phyloP scores from a whole-genome alignment of 2,888 invertebrate genomes.

The Thelaira solivaga region DNA sequence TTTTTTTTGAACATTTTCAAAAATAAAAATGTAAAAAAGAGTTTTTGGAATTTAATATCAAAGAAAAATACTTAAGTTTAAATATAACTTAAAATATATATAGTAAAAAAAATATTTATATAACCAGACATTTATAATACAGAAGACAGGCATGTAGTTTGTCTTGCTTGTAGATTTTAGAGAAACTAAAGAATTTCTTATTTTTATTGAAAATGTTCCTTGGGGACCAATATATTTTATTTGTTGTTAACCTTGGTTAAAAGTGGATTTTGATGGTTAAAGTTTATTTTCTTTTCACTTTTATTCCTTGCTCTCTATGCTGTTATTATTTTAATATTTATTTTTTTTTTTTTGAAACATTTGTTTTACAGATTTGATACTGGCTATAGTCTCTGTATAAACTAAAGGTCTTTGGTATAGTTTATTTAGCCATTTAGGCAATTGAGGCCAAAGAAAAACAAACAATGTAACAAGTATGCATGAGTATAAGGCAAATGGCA shows the following conservation, averaged over 20 bases:
- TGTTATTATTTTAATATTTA: conserved; percentile 19
- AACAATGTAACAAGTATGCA: not conserved
- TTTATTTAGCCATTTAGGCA: conserved; percentile 57
- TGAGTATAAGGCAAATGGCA: conserved; percentile 2
- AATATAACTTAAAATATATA: no score
- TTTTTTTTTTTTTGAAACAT: not conserved
- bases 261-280: conserved; percentile 59
- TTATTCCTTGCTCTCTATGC: not conserved
- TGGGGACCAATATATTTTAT: conserved; percentile 53
- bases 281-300: conserved; percentile 29
- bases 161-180: not conserved
- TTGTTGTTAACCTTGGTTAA: conserved; percentile 60
- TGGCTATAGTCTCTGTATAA: conserved; percentile 15
- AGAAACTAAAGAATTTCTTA: conserved; percentile 17
- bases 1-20: no score
- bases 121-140: no score
- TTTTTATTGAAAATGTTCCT: conserved; percentile 52
- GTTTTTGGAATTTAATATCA: no score
- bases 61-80: no score
- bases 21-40: no score
- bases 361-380: not conserved
- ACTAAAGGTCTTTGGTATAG: conserved; percentile 38
- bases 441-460: conserved; percentile 28
- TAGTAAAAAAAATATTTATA: no score
- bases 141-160: no score